Percentiles rank a stretch among this genome's conserved stretches.
These are phyloP conservation scores for Drosophila conformis DNA, from an alignment of 2,888 invertebrate species.

Conservation along the genomic window DNA sequence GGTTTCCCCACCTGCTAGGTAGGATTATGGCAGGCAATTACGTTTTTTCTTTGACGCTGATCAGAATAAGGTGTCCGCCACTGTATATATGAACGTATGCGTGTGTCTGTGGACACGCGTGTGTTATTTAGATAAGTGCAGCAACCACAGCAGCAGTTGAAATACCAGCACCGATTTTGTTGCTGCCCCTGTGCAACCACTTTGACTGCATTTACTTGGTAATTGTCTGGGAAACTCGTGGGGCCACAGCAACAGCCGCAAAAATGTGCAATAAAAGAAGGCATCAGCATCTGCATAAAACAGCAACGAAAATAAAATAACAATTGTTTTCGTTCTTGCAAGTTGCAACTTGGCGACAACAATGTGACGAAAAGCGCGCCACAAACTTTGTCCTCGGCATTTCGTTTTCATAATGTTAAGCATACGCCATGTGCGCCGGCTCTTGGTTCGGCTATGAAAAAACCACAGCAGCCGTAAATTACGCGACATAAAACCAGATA, in stretches of 20 bases:
- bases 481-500: slow-evolving; percentile 61
- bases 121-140: slow-evolving; percentile 40
- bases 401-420: slow-evolving; percentile 36
- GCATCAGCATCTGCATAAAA: slow-evolving; percentile 13
- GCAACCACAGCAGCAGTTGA: slow-evolving; percentile 29
- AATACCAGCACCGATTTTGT: slow-evolving; percentile 27
- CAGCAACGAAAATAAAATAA: slow-evolving; percentile 11
- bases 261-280: slow-evolving; percentile 45
- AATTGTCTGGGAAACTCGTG: slow-evolving; percentile 55
- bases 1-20: too few species aligned
- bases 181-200: slow-evolving; percentile 4
- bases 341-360: slow-evolving; percentile 40
- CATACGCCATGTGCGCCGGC: slow-evolving; percentile 34
- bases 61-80: too few species aligned
- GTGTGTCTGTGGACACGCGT: slow-evolving; percentile 12
- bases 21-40: too few species aligned
- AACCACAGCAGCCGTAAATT: slow-evolving; percentile 38
- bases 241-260: slow-evolving; percentile 13
- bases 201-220: slow-evolving; percentile 56
- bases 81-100: neutral
- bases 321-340: slow-evolving; percentile 62
- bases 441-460: slow-evolving; percentile 15
- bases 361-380: slow-evolving; percentile 51
- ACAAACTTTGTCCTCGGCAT: slow-evolving; percentile 55
- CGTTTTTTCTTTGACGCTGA: too few species aligned